A percentile compares a stretch with the other conserved stretches of the same genome.
Evolutionary conservation across 2,797 vertebrate genomes (phyloP).

Genomic region (Pteropus rufus): DNA sequence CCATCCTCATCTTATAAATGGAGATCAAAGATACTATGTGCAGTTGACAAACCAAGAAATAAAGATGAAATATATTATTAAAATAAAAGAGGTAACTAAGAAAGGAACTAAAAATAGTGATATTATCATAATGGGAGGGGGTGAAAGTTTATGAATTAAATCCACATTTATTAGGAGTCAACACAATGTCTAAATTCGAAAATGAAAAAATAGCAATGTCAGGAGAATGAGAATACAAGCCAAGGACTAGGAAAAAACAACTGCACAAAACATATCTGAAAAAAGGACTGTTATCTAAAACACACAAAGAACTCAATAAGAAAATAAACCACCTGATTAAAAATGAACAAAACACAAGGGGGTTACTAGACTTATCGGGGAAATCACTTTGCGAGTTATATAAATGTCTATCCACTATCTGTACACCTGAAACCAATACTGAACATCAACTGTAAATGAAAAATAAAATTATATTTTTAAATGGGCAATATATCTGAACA

Average conservation of each 20-base stretch:
- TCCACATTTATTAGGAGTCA: neutral
- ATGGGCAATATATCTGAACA: neutral
- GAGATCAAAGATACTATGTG: neutral
- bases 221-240: neutral
- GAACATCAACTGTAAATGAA: neutral
- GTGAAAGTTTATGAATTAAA: neutral
- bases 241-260: neutral
- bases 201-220: neutral
- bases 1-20: neutral
- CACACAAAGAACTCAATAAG: neutral
- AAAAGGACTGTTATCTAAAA: neutral
- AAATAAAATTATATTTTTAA: neutral
- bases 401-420: neutral
- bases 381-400: neutral
- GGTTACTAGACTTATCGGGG: neutral
- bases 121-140: neutral
- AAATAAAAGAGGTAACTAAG: neutral
- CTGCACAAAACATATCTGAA: neutral
- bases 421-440: neutral
- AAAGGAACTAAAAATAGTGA: neutral
- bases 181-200: neutral
- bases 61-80: neutral
- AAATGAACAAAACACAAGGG: neutral
- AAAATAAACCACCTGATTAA: neutral
- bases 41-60: neutral